phyloP scores from a whole-genome alignment of 2,888 invertebrate genomes.

The Drosophila pseudotakahashii region DNA sequence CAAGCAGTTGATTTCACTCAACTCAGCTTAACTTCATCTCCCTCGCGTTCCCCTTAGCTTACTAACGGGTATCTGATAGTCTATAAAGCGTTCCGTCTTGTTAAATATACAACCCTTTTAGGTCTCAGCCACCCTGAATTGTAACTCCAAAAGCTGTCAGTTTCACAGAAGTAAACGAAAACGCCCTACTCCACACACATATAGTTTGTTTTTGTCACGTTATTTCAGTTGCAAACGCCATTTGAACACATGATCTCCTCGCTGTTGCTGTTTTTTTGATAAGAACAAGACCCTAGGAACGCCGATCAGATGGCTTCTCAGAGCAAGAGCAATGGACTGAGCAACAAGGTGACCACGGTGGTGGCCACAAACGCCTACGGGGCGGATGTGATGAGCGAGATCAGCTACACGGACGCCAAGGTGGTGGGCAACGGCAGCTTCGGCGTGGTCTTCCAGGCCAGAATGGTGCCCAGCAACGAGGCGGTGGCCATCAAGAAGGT shows the following conservation, averaged over 20 bases:
- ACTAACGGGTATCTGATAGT: no score
- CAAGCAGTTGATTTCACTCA: no score
- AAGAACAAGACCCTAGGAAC: no score
- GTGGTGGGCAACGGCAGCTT: slow-evolving; percentile 99
- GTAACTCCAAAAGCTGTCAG: slow-evolving; percentile 3
- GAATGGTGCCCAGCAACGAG: slow-evolving; percentile 96
- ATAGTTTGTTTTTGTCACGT: background rate
- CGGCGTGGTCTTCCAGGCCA: slow-evolving; percentile 99
- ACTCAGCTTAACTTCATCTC: no score
- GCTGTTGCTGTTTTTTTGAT: background rate
- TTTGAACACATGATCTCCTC: slow-evolving; percentile 1
- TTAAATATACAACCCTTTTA: background rate
- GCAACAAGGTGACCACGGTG: slow-evolving; percentile 95
- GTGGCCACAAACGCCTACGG: slow-evolving; percentile 99
- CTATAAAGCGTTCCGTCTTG: no score
- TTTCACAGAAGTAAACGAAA: background rate
- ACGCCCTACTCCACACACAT: background rate
- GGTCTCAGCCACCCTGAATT: slow-evolving; percentile 1
- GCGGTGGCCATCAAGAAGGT: slow-evolving; percentile 99
- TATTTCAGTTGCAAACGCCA: no score
- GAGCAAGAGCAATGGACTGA: slow-evolving; percentile 24
- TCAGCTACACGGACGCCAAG: slow-evolving; percentile 99
- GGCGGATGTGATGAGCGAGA: slow-evolving; percentile 97
- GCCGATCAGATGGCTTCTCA: slow-evolving; percentile 42
- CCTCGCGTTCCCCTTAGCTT: no score